phyloP scores from a whole-genome alignment of 2,113 vertebrate species.

The Hassar affinis region DNA sequence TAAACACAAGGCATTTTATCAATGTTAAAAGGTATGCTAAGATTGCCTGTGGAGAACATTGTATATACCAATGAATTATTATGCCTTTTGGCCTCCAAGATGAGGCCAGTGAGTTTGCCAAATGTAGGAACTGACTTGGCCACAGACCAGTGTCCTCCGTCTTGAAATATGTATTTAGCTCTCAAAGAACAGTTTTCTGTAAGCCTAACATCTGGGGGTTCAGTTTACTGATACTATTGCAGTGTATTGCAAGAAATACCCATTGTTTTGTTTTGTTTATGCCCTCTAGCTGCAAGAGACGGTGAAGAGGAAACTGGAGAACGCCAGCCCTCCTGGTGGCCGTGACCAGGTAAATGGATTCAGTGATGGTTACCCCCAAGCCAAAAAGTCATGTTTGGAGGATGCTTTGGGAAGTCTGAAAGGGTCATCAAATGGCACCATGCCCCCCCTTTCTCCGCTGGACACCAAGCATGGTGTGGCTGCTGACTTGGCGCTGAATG shows the following conservation, averaged over 20 bases:
- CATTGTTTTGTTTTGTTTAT: constrained; percentile 17
- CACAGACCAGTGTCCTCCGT: no score
- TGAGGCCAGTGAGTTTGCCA: not conserved
- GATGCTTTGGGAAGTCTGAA: constrained; percentile 69
- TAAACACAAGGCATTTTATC: not conserved
- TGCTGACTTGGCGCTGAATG: constrained; percentile 72
- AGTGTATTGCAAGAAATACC: not conserved
- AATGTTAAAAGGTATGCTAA: no score
- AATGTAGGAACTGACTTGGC: not conserved
- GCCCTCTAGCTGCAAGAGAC: constrained; percentile 83
- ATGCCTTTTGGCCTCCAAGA: not conserved
- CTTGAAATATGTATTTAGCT: not conserved
- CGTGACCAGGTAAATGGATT: constrained; percentile 88
- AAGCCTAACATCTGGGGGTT: not conserved
- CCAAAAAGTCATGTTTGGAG: constrained; percentile 85
- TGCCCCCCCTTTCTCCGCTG: constrained; percentile 73
- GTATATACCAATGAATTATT: not conserved
- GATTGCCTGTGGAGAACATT: not conserved
- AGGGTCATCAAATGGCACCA: constrained; percentile 77
- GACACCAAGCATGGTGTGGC: constrained; percentile 77
- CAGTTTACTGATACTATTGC: not conserved
- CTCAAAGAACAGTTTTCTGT: not conserved
- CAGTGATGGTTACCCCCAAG: constrained; percentile 80
- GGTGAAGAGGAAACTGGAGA: constrained; percentile 91
- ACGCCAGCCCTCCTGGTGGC: constrained; percentile 80